These are phyloP conservation scores for Zele albiditarsus DNA, from an alignment of 2,888 invertebrate genomes.

Conservation along the genomic window DNA sequence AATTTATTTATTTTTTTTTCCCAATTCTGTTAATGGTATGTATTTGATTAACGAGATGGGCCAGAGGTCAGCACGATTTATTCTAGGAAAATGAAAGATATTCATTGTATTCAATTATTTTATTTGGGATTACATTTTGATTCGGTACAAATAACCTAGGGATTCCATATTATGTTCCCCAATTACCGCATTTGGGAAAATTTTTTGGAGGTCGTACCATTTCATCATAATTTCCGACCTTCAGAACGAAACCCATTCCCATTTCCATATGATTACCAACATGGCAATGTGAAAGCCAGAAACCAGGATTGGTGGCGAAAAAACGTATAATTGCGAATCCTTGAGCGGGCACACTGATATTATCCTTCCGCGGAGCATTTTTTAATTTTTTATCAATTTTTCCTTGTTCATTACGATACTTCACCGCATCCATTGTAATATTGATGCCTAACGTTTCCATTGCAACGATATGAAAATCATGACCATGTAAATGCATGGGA, in stretches of 20 bases:
- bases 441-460: constrained; percentile 63
- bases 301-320: constrained; percentile 73
- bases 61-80: no score
- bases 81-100: no score
- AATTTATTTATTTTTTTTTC: constrained; percentile 17
- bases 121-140: not conserved
- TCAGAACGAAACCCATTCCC: constrained; percentile 72
- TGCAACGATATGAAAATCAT: constrained; percentile 67
- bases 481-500: constrained; percentile 73
- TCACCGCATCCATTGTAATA: constrained; percentile 64
- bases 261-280: constrained; percentile 72
- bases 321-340: constrained; percentile 74
- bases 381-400: constrained; percentile 65
- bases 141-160: not conserved
- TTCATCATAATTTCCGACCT: constrained; percentile 68
- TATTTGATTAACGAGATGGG: no score
- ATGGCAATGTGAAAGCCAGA: constrained; percentile 74
- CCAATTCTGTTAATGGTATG: not conserved
- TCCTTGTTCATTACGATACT: constrained; percentile 64
- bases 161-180: constrained; percentile 17
- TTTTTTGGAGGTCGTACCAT: constrained; percentile 62
- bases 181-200: constrained; percentile 69
- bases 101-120: no score
- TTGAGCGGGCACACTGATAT: constrained; percentile 72
- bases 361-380: constrained; percentile 72